These are phyloP conservation scores for Nemopilema nomurai DNA, from an alignment of 30 jellyfish, hydroid and myxozoan genomes.

Conservation along the genomic window DNA sequence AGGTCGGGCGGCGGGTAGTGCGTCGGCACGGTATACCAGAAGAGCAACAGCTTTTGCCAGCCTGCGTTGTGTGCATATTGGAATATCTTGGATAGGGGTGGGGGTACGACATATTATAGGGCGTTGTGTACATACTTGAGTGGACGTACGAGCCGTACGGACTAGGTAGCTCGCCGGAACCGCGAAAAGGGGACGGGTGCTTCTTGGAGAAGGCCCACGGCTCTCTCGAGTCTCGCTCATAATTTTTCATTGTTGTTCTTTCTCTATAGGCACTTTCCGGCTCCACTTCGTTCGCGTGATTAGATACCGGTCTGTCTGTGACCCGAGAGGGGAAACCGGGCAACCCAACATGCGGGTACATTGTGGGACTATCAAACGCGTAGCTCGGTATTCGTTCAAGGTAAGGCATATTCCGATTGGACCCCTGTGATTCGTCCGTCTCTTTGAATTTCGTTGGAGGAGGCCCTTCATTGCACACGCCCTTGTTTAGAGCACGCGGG, in stretches of 20 bases:
- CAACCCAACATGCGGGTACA: slow-evolving; percentile 18
- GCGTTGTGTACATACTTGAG: slow-evolving; percentile 45
- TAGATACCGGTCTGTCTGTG: slow-evolving; percentile 20
- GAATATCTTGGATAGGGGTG: slow-evolving; percentile 45
- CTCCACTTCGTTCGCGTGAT: slow-evolving; percentile 12
- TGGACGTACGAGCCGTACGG: slow-evolving; percentile 30
- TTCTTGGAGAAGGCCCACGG: slow-evolving; percentile 32
- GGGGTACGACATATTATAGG: slow-evolving; percentile 34
- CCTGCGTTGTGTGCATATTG: slow-evolving; percentile 37
- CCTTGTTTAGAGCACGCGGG: not conserved
- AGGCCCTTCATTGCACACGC: not conserved
- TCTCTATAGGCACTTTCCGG: slow-evolving; percentile 11
- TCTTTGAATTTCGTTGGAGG: slow-evolving; percentile 3
- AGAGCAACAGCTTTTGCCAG: slow-evolving; percentile 40
- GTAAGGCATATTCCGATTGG: slow-evolving; percentile 45
- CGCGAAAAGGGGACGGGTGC: slow-evolving; percentile 14
- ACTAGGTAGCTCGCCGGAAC: slow-evolving; percentile 27
- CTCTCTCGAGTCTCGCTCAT: slow-evolving; percentile 17
- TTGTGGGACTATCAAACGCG: slow-evolving; percentile 18
- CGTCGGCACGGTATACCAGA: slow-evolving; percentile 49
- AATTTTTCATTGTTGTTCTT: slow-evolving; percentile 1
- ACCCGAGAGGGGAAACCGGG: slow-evolving; percentile 35
- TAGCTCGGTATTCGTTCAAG: slow-evolving; percentile 44
- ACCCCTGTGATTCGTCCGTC: not conserved
- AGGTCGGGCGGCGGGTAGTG: slow-evolving; percentile 53